These are phyloP conservation scores for Ibycter americanus DNA, from an alignment of 2,797 vertebrate species.

Conservation along the genomic window DNA sequence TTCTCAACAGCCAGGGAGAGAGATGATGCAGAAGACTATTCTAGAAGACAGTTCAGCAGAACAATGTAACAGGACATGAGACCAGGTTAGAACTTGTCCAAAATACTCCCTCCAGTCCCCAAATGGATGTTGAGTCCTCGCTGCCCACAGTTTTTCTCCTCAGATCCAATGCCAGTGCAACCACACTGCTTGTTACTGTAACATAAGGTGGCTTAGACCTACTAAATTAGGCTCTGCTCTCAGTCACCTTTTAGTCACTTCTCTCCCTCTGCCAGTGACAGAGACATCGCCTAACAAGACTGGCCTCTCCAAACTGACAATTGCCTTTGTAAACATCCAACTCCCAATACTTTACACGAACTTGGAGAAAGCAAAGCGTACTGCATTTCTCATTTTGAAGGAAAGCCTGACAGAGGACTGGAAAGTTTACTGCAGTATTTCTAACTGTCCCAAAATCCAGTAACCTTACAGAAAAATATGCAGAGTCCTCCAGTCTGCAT, in stretches of 20 bases:
- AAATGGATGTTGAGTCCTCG: neutral
- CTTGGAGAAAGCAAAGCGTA: neutral
- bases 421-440: neutral
- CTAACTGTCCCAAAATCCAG: neutral
- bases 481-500: neutral
- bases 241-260: neutral
- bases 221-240: neutral
- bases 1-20: neutral
- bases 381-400: neutral
- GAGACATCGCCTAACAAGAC: neutral
- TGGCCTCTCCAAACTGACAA: neutral
- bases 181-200: neutral
- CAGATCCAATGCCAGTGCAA: neutral
- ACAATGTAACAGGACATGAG: neutral
- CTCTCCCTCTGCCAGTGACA: neutral
- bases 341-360: neutral
- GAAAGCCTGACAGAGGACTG: neutral
- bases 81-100: neutral
- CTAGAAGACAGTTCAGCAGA: neutral
- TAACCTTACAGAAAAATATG: neutral
- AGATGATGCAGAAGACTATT: neutral
- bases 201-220: neutral
- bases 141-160: neutral
- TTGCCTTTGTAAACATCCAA: neutral
- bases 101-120: neutral